These are phyloP conservation scores for Trichechus manatus DNA, from an alignment of 2,113 vertebrate genomes.

Conservation along the genomic window DNA sequence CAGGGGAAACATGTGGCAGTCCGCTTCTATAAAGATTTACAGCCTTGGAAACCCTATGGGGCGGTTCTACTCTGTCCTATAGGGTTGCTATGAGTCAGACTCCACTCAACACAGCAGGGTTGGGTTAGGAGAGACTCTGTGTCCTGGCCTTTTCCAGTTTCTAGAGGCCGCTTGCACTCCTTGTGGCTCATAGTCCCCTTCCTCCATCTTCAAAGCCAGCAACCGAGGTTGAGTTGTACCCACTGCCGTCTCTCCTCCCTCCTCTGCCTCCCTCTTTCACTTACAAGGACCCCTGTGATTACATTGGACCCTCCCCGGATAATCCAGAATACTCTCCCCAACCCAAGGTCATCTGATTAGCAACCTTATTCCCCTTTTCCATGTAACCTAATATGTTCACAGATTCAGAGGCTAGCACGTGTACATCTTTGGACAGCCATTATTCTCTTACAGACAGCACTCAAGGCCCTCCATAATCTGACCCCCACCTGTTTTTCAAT, in stretches of 20 bases:
- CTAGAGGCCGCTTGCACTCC: not conserved
- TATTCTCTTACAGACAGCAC: not conserved
- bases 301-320: not conserved
- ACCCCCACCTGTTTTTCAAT: not conserved
- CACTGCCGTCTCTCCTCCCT: not conserved
- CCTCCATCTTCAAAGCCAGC: not conserved
- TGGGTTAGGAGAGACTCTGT: not conserved
- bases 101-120: not conserved
- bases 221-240: not conserved
- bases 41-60: not conserved
- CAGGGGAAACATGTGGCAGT: not conserved
- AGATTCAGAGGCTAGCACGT: not conserved
- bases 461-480: not conserved
- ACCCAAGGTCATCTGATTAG: not conserved
- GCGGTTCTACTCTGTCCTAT: not conserved
- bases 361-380: not conserved
- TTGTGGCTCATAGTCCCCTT: not conserved
- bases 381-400: not conserved
- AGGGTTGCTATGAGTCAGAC: not conserved
- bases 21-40: not conserved
- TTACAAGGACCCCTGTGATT: not conserved
- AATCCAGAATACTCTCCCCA: not conserved
- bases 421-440: no score
- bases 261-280: not conserved
- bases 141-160: not conserved